Conservation (phyloP, 2,888 invertebrate species). For the Lasioglossum morio region DNA sequence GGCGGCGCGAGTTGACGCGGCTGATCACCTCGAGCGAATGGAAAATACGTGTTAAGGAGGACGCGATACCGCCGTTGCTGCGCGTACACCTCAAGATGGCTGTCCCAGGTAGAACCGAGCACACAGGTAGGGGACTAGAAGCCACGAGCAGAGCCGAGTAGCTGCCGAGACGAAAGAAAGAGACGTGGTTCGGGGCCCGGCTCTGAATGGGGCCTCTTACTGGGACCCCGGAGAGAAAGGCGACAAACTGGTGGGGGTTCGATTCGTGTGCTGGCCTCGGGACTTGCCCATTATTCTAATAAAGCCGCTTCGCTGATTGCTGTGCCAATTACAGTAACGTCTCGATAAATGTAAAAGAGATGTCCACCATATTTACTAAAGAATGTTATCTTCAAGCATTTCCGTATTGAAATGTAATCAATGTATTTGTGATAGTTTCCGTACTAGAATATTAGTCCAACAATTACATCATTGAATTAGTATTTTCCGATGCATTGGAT, state of each 20-base stretch:
- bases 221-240: slow-evolving; percentile 59
- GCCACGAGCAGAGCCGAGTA: slow-evolving; percentile 10
- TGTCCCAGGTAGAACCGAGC: slow-evolving; percentile 69
- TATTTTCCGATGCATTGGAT: neutral
- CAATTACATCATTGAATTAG: neutral
- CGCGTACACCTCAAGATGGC: slow-evolving; percentile 74
- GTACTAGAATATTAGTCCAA: too few species aligned
- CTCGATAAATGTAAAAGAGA: neutral
- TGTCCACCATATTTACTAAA: neutral
- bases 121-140: slow-evolving; percentile 59
- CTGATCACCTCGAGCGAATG: slow-evolving; percentile 56
- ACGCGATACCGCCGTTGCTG: slow-evolving; percentile 52
- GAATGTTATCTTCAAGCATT: neutral
- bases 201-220: slow-evolving; percentile 64
- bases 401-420: neutral
- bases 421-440: too few species aligned
- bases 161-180: slow-evolving; percentile 27
- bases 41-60: slow-evolving; percentile 60
- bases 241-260: slow-evolving; percentile 46
- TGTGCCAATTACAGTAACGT: neutral
- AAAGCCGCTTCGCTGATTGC: neutral
- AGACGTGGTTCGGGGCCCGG: slow-evolving; percentile 7
- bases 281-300: neutral
- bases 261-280: slow-evolving; percentile 13
- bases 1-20: slow-evolving; percentile 40